Evolutionary conservation across 2,797 vertebrate genomes (phyloP), one percentile per base, ranked within the genome.

Genomic region (Spinibarbus caldwelli): DNA sequence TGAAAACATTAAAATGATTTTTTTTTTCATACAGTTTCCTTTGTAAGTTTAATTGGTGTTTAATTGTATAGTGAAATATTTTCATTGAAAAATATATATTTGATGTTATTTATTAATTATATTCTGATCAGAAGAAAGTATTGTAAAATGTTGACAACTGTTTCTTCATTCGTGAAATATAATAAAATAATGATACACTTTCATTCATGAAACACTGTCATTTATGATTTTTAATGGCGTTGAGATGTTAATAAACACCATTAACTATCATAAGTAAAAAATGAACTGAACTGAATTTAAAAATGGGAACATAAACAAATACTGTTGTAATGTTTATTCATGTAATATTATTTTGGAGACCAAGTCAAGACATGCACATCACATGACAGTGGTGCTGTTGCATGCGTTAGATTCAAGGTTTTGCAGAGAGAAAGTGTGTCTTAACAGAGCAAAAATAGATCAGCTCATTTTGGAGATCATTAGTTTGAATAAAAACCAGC

Each of bases 351-450:
- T 78, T 43, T 64, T 64, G 8, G 38, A 64, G 7, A 43, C 4
- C 57, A 31, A 45, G 14, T 31, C 7, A 3, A 52, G 29, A 82
- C 72, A 64, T 34, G 80, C 78, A 80, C 85, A 23, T 54, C 34
- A 57, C 72, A 81, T 79, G 41, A 78, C 75, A 45, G 15, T 47
- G 31, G 38, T 80, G 59, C 84, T 85, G 72, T 78, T 80, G 71
- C 41, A 62, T 45, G 34, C 72, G 70, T 87, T 83, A 85, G n/a
- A 85, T 82, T 70, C 81, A 67, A 66, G 78, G 64, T 83, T 84
- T 76, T 85, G 43, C 70, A 70, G 8, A 43, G 82, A 86, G 70
- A 67, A 57, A 47, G 43, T 66, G 64, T 43, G 59, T 59, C 52
- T 47, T 79, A 21, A 29, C 73, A 47, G 83, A 76, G 62, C 19